phyloP scores from a whole-genome alignment of 2,888 invertebrate species.

The Sisyra terminalis region DNA sequence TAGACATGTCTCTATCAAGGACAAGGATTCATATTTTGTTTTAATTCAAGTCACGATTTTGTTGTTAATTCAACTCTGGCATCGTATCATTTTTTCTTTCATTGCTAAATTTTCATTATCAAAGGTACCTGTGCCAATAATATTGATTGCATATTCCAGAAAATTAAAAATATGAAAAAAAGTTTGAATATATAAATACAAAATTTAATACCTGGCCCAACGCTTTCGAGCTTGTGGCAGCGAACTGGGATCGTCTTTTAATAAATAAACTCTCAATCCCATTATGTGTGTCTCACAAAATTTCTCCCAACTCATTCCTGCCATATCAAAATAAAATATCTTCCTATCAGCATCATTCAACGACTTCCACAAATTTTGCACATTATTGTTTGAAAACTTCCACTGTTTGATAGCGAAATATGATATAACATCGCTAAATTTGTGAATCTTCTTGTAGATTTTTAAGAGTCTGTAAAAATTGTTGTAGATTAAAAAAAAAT shows the following conservation, averaged over 20 bases:
- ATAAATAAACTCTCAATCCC: conserved; percentile 56
- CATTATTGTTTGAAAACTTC: conserved; percentile 44
- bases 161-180: no score
- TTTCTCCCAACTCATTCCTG: conserved; percentile 51
- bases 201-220: conserved; percentile 5
- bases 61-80: no score
- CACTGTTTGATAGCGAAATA: conserved; percentile 64
- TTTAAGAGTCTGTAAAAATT: conserved; percentile 38
- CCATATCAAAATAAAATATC: conserved; percentile 54
- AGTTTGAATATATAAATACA: no score
- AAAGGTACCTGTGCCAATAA: no score
- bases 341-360: conserved; percentile 35
- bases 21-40: no score
- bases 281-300: conserved; percentile 49
- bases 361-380: conserved; percentile 34
- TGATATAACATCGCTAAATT: conserved; percentile 49
- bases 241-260: conserved; percentile 57
- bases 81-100: no score
- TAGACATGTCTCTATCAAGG: no score
- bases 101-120: no score
- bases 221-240: conserved; percentile 33
- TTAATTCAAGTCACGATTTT: no score
- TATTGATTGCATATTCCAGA: no score
- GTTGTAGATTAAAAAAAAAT: not conserved
- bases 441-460: conserved; percentile 55